Base-by-base conservation (phyloP, 2,888 invertebrate species). In the Tenthredo notha region DNA sequence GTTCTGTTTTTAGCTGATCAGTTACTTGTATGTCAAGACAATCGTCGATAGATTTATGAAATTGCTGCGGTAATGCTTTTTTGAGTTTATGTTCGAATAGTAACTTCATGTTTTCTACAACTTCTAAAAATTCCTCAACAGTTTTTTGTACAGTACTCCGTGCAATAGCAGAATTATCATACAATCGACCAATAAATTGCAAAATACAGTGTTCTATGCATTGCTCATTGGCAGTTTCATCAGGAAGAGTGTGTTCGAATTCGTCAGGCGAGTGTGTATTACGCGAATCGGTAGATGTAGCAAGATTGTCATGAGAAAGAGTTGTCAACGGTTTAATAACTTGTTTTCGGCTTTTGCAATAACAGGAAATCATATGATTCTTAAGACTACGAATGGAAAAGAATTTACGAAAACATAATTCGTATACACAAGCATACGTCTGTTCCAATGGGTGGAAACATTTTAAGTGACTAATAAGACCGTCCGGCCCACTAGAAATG, bases 101-200 rank as follows among this genome's bases (percentile, higher is more conserved):
- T 25, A 2, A 25, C 25, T 65, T 65, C 1, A 65, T 7, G 2
- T 65, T 65, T 65, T 65, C 65, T 0, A 65, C 1, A 65, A 65
- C 65, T 65, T 65, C 65, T 65, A 21, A 25, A 65, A 65, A 65
- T 25, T 65, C 21, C 2, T 65, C 65, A 25, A 65, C 65, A 21
- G n/a, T 65, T 1, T 65, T 65, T 65, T 65, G 65, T 25, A 65
- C 65, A 65, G 65, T 65, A n/a, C n/a, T 65, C 25, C 65, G 21
- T 7, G 65, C 65, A 21, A 65, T 65, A n/a, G 65, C 65, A 21
- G 65, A 65, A 21, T 65, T 65, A 25, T 65, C 25, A 25, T 65
- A 65, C 65, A 65, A 65, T 65, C 25, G 65, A 21, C 65, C 65
- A 25, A 65, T 21, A 25, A 65, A 65, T 65, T 65, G 21, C 25